Evolutionary conservation across 2,888 invertebrate species (phyloP), one percentile per base, ranked within the genome.

Genomic region (Loripinus fragilis): DNA sequence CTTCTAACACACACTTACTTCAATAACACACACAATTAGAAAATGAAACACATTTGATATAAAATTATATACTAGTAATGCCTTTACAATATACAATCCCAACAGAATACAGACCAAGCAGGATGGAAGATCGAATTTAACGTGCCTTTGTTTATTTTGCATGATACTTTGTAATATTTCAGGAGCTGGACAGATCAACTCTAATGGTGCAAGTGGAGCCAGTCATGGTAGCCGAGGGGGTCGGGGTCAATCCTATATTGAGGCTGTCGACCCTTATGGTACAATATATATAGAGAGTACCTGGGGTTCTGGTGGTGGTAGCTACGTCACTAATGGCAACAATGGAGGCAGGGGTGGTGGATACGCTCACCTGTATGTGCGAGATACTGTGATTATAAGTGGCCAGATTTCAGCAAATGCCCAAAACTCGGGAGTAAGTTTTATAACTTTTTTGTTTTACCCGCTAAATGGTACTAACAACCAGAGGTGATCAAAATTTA

Each of bases 231-330:
- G 85, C 0, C 79, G 88, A 35, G 90, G 89, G 2, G 89, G 90
- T 0, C 70, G 78, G 17, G 87, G 88, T 3, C 45, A 45, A 20
- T 45, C 45, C 8, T 60, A 69, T 55, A 67, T 74, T 17, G 23
- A 69, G 2, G 86, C 87, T 3, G 68, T 69, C 2, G 76, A 78
- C 38, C 86, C 88, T 0, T 85, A 88, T 68, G 87, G 88, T 17
- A 80, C 68, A 72, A 87, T 89, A 72, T 89, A 74, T 60, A 71
- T 68, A 0, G 68, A 77, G 28, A 81, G 85, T 64, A 83, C 79
- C 10, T 88, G 85, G 87, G 90, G 90, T 0, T 87, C 87, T 55
- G 90, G 89, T 3, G 90, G 90, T 0, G 90, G 89, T 8, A 80
- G 80, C n/a, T 38, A 80, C n/a, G 60, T 76, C 8, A 48, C 60